Evolutionary conservation across 2,113 vertebrate genomes (phyloP).

Genomic region (Myotis yumanensis): DNA sequence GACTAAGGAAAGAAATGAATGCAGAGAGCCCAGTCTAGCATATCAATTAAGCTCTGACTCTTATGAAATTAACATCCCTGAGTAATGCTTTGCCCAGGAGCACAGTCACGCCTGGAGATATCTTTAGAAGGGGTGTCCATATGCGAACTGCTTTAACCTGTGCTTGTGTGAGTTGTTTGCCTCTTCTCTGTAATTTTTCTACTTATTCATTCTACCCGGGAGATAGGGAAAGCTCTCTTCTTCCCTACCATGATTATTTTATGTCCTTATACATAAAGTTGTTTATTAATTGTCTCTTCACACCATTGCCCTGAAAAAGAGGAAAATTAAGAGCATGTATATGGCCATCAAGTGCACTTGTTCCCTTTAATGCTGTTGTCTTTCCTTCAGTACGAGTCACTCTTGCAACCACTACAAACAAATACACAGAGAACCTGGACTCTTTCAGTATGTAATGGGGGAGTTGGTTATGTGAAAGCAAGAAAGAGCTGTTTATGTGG

Average conservation of each 20-base stretch:
- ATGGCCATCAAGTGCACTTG: background rate
- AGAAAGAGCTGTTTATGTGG: background rate
- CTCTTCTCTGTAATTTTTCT: constrained; percentile 7
- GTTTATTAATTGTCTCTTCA: background rate
- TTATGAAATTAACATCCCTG: background rate
- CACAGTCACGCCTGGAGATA: background rate
- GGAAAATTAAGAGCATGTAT: background rate
- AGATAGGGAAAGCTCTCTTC: background rate
- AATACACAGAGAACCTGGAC: background rate
- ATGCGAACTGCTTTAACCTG: background rate
- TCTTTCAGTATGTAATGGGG: background rate
- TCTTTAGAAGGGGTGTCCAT: background rate
- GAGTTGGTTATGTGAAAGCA: background rate
- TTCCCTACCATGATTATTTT: background rate
- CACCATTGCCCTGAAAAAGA: background rate
- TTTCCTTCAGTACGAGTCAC: background rate
- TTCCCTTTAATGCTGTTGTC: background rate
- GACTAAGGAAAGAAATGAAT: constrained; percentile 20
- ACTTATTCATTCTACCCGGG: background rate
- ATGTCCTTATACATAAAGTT: background rate
- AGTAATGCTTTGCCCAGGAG: background rate
- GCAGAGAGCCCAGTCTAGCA: background rate
- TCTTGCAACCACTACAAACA: background rate
- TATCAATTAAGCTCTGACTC: background rate
- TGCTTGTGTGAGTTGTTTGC: background rate